phyloP scores from a whole-genome alignment of 2,113 vertebrate species.

The Heteronetta atricapilla region DNA sequence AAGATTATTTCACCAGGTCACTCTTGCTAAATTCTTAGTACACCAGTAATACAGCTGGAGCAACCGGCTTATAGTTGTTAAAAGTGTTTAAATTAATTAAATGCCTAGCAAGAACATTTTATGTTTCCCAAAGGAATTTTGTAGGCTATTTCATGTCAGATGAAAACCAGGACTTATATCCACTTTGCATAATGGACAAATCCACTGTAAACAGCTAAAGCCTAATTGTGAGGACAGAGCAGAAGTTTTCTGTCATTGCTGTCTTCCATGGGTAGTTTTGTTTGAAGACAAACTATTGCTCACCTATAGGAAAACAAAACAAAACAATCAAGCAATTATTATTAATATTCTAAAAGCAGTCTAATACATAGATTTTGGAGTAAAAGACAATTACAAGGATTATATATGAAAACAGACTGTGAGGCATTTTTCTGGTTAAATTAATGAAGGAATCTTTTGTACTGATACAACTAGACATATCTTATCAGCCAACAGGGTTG shows the following conservation, averaged over 20 bases:
- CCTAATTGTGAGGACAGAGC: background rate
- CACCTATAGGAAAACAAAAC: background rate
- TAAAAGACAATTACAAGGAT: background rate
- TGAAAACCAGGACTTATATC: background rate
- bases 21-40: background rate
- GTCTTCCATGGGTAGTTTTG: background rate
- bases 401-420: background rate
- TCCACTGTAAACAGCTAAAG: background rate
- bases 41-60: background rate
- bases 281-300: background rate
- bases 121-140: background rate
- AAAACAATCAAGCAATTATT: background rate
- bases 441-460: background rate
- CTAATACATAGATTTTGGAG: background rate
- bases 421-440: constrained; percentile 6
- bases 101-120: background rate
- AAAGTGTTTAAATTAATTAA: background rate
- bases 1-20: background rate
- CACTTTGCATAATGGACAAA: background rate
- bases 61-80: background rate
- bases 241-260: background rate
- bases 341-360: background rate
- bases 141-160: background rate
- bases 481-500: background rate
- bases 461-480: background rate